Base-by-base conservation (phyloP, 2,113 vertebrate species). In the Chrysochloris asiatica region DNA sequence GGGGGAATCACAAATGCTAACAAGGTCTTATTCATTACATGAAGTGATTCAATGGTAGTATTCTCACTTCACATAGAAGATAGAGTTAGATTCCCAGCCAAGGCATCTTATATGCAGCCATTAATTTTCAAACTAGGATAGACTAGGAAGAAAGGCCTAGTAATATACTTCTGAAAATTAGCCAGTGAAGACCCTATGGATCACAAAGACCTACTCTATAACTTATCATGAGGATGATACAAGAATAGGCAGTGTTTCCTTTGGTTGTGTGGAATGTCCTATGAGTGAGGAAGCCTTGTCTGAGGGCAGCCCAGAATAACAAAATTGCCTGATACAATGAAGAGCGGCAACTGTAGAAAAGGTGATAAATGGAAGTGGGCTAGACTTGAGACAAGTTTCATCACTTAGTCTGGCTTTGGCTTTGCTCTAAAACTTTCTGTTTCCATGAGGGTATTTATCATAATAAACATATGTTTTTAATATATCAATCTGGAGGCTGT, bases 381-480 rank as follows among this genome's bases (percentile, higher is more conserved):
- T 61, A 54, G 77, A 90, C 65, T 59, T 79, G 79, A 50, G 38
- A 84, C 59, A 78, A 30, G 2, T 88, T 93, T 54, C 72, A 90
- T 84, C 30, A 63, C 36, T 93, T 94, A 93, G 45, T 84, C 96
- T 95, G 93, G 79, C 73, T 93, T 95, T 86, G 71, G 63, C 21
- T 91, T 88, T 80, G 89, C 67, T 63, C 61, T 72, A 61, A 95
- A 45, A 30, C 41, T 52, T 0, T 0, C 59, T 61, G 87, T 69
- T 89, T 90, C 52, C 30, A 89, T 86, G 33, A 77, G 43, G 19
- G 6, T 93, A 78, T 95, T 83, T 94, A 94, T 77, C 77, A 90
- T 95, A 89, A 89, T 73, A 92, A 21, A 86, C 95, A 96, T 88
- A 72, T 95, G 92, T 95, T 94, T 96, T 93, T 95, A 94, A 96